phyloP scores from a whole-genome alignment of 2,113 vertebrate species.

The Cynoglossus semilaevis region DNA sequence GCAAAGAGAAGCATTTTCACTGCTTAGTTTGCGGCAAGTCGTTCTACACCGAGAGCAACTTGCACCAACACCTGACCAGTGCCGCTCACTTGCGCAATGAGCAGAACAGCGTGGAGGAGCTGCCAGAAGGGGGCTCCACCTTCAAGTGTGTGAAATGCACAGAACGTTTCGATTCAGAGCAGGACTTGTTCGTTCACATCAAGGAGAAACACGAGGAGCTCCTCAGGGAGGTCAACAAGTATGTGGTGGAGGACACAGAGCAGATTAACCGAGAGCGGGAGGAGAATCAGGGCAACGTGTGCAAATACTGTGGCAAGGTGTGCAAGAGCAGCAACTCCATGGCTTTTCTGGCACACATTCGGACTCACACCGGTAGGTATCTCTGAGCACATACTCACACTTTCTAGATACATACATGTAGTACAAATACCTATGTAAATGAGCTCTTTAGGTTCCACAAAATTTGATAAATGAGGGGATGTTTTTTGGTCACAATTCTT shows the following conservation, averaged over 20 bases:
- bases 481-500: no score
- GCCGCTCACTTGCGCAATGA: constrained; percentile 90
- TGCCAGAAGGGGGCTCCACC: constrained; percentile 89
- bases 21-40: constrained; percentile 97
- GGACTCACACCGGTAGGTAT: constrained; percentile 92
- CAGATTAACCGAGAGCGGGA: constrained; percentile 96
- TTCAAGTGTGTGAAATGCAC: constrained; percentile 97
- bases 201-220: constrained; percentile 97
- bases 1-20: constrained; percentile 95
- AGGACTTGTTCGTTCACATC: constrained; percentile 93
- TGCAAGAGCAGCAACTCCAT: constrained; percentile 98
- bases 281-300: constrained; percentile 94
- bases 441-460: no score
- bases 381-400: neutral
- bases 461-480: no score
- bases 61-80: constrained; percentile 95
- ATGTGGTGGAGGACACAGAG: constrained; percentile 94
- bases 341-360: constrained; percentile 95
- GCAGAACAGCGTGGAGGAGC: constrained; percentile 90
- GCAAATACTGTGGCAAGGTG: constrained; percentile 95
- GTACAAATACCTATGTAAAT: no score
- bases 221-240: constrained; percentile 94
- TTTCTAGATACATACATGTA: neutral
- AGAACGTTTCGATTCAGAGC: constrained; percentile 89
- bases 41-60: constrained; percentile 95